phyloP scores from a whole-genome alignment of 2,797 vertebrate species.

The Presbytis comata region DNA sequence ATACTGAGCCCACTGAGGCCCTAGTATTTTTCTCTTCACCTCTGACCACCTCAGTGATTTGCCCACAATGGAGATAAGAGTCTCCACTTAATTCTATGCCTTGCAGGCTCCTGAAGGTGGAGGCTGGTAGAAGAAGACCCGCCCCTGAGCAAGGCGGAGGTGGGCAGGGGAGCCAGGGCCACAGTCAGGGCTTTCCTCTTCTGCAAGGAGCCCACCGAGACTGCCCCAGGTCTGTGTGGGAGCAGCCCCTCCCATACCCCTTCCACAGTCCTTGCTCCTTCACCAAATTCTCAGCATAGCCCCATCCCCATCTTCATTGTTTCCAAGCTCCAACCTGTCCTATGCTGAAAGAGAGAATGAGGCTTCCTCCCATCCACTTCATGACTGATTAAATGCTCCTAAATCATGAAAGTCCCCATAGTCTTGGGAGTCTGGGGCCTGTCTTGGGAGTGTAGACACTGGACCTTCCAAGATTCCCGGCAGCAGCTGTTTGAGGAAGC shows the following conservation, averaged over 20 bases:
- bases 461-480: background rate
- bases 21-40: background rate
- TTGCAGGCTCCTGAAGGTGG: background rate
- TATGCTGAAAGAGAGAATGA: background rate
- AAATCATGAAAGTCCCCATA: background rate
- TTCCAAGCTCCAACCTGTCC: background rate
- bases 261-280: background rate
- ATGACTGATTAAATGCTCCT: background rate
- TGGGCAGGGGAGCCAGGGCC: background rate
- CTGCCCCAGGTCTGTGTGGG: too few species aligned
- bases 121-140: background rate
- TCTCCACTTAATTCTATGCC: background rate
- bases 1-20: background rate
- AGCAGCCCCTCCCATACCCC: background rate
- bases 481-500: background rate
- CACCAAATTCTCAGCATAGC: background rate
- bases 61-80: background rate
- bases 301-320: background rate
- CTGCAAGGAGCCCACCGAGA: background rate
- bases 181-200: background rate
- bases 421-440: background rate
- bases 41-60: background rate
- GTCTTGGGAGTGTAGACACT: background rate
- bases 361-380: background rate
- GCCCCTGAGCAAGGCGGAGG: background rate